Percentiles rank a stretch among this genome's conserved stretches.
Evolutionary conservation across 1,140 invertebrate genomes (phyloP).

Genomic region (Nilaparvata lugens): DNA sequence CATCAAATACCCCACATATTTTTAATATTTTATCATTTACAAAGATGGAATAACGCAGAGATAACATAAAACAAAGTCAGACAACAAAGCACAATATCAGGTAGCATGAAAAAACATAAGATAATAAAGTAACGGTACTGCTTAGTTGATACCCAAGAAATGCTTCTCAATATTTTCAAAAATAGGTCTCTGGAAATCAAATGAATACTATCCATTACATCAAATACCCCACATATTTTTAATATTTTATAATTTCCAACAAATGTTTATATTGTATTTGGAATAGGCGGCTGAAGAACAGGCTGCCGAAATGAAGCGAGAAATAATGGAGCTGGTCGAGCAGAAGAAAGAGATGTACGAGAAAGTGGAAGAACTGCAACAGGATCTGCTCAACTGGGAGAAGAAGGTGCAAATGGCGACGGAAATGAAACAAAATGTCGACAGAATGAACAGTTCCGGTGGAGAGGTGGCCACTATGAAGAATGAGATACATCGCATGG

Average conservation of each 20-base stretch:
- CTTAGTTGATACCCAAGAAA: not conserved
- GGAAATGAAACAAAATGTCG: conserved; percentile 55
- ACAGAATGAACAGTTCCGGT: conserved; percentile 49
- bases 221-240: too few species aligned
- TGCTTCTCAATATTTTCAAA: not conserved
- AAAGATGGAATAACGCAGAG: too few species aligned
- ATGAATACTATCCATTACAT: too few species aligned
- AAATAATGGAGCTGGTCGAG: conserved; percentile 52
- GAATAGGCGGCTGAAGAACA: conserved; percentile 20
- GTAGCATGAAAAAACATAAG: too few species aligned
- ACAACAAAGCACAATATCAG: too few species aligned
- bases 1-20: too few species aligned
- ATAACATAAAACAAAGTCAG: too few species aligned
- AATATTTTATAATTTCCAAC: not conserved
- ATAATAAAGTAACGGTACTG: too few species aligned
- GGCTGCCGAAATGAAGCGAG: conserved; percentile 41
- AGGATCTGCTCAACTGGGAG: conserved; percentile 65
- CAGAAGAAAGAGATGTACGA: conserved; percentile 52
- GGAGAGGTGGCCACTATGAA: conserved; percentile 65
- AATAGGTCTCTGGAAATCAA: too few species aligned
- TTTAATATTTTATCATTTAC: too few species aligned
- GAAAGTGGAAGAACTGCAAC: conserved; percentile 49
- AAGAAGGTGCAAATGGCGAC: conserved; percentile 61
- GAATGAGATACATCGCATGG: conserved; percentile 73
- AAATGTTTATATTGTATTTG: not conserved